Evolutionary conservation across 2,113 vertebrate species (phyloP), one percentile per base, ranked within the genome.

Genomic region (Prionailurus bengalensis): DNA sequence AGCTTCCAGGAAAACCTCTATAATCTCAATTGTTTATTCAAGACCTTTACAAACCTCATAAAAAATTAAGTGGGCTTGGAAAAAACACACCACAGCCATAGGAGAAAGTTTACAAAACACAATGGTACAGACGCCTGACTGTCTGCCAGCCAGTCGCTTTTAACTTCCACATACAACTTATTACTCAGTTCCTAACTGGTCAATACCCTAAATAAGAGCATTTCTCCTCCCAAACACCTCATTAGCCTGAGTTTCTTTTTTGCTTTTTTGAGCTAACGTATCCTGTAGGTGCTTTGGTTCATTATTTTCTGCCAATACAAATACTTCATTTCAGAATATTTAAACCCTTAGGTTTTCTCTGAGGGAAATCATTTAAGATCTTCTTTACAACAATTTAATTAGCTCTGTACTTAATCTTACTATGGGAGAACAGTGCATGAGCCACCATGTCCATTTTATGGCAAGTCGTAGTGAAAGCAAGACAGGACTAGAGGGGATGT

Each of bases 41-140:
- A 95, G 95, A 91, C 45, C 96, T 98, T 97, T 89, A 94, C 61
- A 98, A 98, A 98, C 80, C 90, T 97, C 97, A 97, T 61, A 84
- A 98, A 98, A 98, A 97, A 92, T 70, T 90, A 98, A 95, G 92
- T 91, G 92, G 79, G 71, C 97, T 96, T 96, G 97, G 81, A 68
- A 31, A 21, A 74, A 73, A 93, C 39, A 94, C 91, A 96, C 0
- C 0, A 51, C n/a, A 85, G n/a, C 63, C 91, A 94, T 0, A 16
- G 93, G 73, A 95, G 86, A 89, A 91, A 93, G 89, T 0, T 96
- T 95, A 84, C 58, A 86, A 94, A 98, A 83, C 86, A 97, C 97
- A 88, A 74, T 0, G 19, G 92, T 55, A 74, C 89, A 95, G 97
- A 97, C 9, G 53, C 66, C 90, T 94, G 90, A 94, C 81, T 0